These are phyloP conservation scores for Sylvia borin DNA, from an alignment of 2,797 vertebrate genomes.

Conservation along the genomic window DNA sequence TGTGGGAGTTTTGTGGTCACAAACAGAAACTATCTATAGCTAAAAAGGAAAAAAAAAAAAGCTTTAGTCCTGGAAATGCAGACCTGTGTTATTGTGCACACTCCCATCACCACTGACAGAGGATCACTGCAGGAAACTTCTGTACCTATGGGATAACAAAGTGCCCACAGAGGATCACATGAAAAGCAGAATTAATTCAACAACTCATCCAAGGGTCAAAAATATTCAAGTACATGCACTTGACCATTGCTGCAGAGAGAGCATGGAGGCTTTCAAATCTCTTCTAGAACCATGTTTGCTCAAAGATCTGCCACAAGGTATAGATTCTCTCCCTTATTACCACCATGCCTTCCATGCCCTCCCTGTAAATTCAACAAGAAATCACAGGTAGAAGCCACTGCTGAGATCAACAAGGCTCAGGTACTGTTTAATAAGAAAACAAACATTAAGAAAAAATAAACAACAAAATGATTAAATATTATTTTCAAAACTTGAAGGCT, in stretches of 20 bases:
- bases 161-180: not conserved
- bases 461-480: not conserved
- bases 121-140: not conserved
- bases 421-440: not conserved
- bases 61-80: not conserved
- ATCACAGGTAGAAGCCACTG: not conserved
- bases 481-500: not conserved
- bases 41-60: not conserved
- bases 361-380: constrained; percentile 12
- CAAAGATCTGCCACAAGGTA: not conserved
- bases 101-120: not conserved
- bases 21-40: not conserved
- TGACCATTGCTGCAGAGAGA: not conserved
- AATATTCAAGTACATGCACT: not conserved
- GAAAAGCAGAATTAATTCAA: not conserved
- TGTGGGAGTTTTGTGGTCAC: not conserved
- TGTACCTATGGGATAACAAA: not conserved
- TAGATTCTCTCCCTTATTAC: not conserved
- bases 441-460: not conserved
- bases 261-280: not conserved
- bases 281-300: not conserved
- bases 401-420: not conserved
- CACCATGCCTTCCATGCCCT: not conserved
- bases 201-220: not conserved
- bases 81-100: no score